Conservation (phyloP, 2,797 vertebrate genomes). For the Falco cherrug region DNA sequence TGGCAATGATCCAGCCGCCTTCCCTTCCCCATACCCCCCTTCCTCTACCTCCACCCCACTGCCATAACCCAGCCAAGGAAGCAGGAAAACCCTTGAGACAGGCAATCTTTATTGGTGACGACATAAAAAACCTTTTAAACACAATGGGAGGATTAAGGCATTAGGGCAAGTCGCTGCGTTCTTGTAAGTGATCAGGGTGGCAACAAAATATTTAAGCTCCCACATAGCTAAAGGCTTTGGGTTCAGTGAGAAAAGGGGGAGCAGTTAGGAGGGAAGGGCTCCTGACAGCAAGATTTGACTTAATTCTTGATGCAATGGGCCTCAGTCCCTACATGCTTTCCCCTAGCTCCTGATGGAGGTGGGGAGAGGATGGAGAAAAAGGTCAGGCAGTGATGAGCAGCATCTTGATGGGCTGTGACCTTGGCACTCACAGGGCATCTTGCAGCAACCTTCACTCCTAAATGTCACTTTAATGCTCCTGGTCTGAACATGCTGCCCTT, state of each 20-base stretch:
- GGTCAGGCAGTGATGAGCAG: background rate
- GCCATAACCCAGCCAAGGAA: background rate
- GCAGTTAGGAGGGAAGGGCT: background rate
- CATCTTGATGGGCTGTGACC: background rate
- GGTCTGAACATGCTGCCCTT: background rate
- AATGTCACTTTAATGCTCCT: background rate
- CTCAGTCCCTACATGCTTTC: background rate
- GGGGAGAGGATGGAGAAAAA: background rate
- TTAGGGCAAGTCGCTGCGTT: background rate
- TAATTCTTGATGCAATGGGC: background rate
- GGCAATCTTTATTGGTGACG: constrained; percentile 49
- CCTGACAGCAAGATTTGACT: background rate
- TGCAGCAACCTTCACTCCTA: background rate
- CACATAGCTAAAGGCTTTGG: background rate
- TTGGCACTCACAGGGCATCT: background rate
- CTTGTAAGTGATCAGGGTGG: constrained; percentile 21
- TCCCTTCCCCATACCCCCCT: constrained; percentile 16
- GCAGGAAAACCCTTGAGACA: constrained; percentile 45
- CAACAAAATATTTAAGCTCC: constrained; percentile 39
- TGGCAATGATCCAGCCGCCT: constrained; percentile 55
- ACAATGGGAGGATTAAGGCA: constrained; percentile 51
- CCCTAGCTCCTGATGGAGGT: background rate
- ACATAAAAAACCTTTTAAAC: constrained; percentile 50
- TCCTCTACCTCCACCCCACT: background rate
- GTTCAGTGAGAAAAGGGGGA: background rate